phyloP scores from a whole-genome alignment of 2,797 vertebrate species.

The Protonibea diacanthus region DNA sequence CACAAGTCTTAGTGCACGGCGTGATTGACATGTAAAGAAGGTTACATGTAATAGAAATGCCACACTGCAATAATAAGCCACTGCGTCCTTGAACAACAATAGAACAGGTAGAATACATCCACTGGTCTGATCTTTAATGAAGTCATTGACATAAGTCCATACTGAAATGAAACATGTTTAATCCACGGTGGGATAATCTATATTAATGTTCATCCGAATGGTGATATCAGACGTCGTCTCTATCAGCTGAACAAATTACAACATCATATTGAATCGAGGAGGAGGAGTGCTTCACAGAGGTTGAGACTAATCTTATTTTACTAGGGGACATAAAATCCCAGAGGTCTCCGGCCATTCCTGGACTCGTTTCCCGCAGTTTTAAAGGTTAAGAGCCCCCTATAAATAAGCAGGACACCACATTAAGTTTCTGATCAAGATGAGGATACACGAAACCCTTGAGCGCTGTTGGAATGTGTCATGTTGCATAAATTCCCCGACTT shows the following conservation, averaged over 20 bases:
- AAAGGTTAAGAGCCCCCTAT: conserved; percentile 76
- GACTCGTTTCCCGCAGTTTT: conserved; percentile 66
- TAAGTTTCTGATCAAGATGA: conserved; percentile 74
- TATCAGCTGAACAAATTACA: conserved; percentile 65
- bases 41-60: conserved; percentile 6
- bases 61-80: background rate
- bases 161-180: conserved; percentile 41
- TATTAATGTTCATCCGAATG: conserved; percentile 42
- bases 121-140: conserved; percentile 1
- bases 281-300: conserved; percentile 50
- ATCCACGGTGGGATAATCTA: conserved; percentile 24
- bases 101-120: conserved; percentile 19
- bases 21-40: conserved; percentile 44
- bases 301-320: conserved; percentile 74
- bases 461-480: conserved; percentile 69
- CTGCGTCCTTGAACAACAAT: conserved; percentile 23
- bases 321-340: conserved; percentile 71
- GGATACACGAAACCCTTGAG: conserved; percentile 65
- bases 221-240: conserved; percentile 41
- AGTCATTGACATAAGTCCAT: conserved; percentile 1
- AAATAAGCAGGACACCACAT: conserved; percentile 75
- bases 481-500: conserved; percentile 73
- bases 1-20: background rate
- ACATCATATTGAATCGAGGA: conserved; percentile 47
- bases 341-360: conserved; percentile 54